phyloP scores from a whole-genome alignment of 2,797 vertebrate species.

The Chelon labrosus region DNA sequence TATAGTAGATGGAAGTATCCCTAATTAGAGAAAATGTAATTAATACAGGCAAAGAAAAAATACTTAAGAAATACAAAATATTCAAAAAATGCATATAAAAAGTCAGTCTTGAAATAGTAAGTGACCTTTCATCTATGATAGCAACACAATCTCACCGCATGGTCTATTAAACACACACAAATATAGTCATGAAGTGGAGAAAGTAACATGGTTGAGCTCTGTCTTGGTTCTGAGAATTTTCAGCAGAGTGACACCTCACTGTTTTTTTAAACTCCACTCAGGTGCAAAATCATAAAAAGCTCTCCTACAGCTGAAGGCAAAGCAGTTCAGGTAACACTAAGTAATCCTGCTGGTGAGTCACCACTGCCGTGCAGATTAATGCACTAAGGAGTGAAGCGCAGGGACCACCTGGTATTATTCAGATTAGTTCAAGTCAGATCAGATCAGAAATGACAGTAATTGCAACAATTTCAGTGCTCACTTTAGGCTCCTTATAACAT shows the following conservation, averaged over 20 bases:
- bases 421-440: accelerated
- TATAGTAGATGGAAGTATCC: too few relatives aligned
- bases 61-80: too few relatives aligned
- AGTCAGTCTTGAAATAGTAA: too few relatives aligned
- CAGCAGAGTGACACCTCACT: constrained; percentile 6
- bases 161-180: too few relatives aligned
- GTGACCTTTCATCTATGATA: too few relatives aligned
- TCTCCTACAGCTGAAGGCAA: background rate
- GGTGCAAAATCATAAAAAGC: background rate
- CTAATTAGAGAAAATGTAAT: too few relatives aligned
- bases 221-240: background rate
- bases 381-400: background rate
- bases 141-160: too few relatives aligned
- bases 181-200: too few relatives aligned
- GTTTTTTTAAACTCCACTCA: background rate
- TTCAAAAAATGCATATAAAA: too few relatives aligned
- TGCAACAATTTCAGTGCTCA: constrained; percentile 1
- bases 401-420: background rate
- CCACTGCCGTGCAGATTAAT: background rate
- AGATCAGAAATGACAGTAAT: background rate
- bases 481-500: too few relatives aligned
- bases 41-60: too few relatives aligned
- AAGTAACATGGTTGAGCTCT: too few relatives aligned
- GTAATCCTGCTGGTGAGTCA: constrained; percentile 27
- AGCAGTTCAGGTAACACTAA: constrained; percentile 8